Evolutionary conservation across 2,888 invertebrate genomes (phyloP).

Genomic region (Deilephila elpenor): DNA sequence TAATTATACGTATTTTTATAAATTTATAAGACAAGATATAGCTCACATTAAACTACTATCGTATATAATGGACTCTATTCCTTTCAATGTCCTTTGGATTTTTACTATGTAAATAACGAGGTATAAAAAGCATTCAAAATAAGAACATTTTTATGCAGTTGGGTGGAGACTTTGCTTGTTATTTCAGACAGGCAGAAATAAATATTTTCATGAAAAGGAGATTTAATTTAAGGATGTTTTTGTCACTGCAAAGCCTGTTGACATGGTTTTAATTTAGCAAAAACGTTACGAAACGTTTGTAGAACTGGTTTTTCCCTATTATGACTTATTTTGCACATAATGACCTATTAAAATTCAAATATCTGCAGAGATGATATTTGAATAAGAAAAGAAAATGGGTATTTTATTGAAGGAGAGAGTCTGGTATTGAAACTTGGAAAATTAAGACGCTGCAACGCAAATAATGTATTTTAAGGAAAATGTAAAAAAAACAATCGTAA

Average conservation of each 20-base stretch:
- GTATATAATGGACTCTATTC: too few relatives aligned
- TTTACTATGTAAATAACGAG: too few relatives aligned
- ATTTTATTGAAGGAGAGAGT: too few relatives aligned
- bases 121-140: neutral
- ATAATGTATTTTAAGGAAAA: neutral
- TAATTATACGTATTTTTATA: too few relatives aligned
- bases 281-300: neutral
- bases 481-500: neutral
- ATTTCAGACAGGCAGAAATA: neutral
- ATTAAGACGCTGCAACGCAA: neutral
- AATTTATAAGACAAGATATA: too few relatives aligned
- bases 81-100: too few relatives aligned
- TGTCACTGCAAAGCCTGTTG: constrained; percentile 5
- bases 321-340: neutral
- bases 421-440: too few relatives aligned
- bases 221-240: constrained; percentile 16
- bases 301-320: constrained; percentile 3
- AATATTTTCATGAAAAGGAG: constrained; percentile 16
- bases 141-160: constrained; percentile 3
- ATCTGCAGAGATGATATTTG: neutral
- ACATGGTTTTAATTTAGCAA: neutral
- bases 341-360: neutral
- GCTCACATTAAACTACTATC: too few relatives aligned
- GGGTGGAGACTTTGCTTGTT: neutral
- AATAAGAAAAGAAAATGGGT: neutral